Evolutionary conservation across 1,140 invertebrate species (phyloP).

Genomic region (Lithobius niger): DNA sequence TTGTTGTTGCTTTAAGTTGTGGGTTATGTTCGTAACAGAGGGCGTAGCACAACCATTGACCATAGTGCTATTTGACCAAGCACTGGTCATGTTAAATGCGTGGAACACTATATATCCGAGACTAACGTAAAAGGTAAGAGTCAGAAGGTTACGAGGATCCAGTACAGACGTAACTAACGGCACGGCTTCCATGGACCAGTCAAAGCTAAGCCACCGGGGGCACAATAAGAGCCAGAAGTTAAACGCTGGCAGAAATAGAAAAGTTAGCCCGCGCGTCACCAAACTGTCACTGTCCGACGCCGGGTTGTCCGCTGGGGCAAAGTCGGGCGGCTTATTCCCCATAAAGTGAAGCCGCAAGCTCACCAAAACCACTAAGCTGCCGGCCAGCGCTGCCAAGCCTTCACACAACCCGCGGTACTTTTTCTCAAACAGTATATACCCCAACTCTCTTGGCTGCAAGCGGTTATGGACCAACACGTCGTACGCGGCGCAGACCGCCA

Average conservation of each 20-base stretch:
- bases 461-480: constrained; percentile 38
- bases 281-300: constrained; percentile 29
- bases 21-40: not conserved
- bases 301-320: constrained; percentile 32
- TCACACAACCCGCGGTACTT: constrained; percentile 38
- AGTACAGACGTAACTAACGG: constrained; percentile 55
- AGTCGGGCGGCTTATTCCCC: constrained; percentile 24
- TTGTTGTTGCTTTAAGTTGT: constrained; percentile 6
- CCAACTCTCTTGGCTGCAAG: not conserved
- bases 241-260: constrained; percentile 72
- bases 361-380: constrained; percentile 32
- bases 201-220: constrained; percentile 72
- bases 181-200: constrained; percentile 92
- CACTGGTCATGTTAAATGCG: constrained; percentile 9
- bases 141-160: constrained; percentile 59
- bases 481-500: constrained; percentile 74
- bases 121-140: constrained; percentile 50
- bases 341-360: constrained; percentile 27
- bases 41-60: too few relatives aligned
- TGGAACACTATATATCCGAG: constrained; percentile 14
- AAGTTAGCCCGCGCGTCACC: constrained; percentile 49
- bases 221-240: constrained; percentile 69
- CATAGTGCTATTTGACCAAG: not conserved
- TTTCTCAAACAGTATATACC: constrained; percentile 20
- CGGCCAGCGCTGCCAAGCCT: constrained; percentile 45